A percentile compares a stretch with the other conserved stretches of the same genome.
phyloP scores from a whole-genome alignment of 2,113 vertebrate genomes.

The Thalassoma bifasciatum region DNA sequence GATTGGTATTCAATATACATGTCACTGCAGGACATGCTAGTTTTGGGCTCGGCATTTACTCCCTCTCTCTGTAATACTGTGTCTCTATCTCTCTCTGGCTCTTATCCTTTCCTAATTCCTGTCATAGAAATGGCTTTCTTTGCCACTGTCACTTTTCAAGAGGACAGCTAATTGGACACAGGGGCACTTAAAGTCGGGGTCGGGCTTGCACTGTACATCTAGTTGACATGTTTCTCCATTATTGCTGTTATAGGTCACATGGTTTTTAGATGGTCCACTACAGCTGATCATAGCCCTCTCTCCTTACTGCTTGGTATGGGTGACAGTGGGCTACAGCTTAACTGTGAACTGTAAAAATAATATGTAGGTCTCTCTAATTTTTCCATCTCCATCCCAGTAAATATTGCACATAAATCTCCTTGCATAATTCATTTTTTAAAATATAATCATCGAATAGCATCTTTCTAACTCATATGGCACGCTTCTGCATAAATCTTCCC shows the following conservation, averaged over 20 bases:
- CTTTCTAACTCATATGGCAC: slow-evolving; percentile 31
- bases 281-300: slow-evolving; percentile 24
- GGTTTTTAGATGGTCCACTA: slow-evolving; percentile 8
- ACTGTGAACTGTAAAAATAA: not conserved
- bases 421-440: slow-evolving; percentile 21
- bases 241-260: slow-evolving; percentile 26
- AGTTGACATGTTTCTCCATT: slow-evolving; percentile 39
- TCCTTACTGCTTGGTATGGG: slow-evolving; percentile 12
- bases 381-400: not conserved
- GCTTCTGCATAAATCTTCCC: slow-evolving; percentile 18
- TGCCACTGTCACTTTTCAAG: slow-evolving; percentile 40
- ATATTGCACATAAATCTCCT: not conserved
- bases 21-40: slow-evolving; percentile 91
- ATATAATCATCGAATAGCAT: slow-evolving; percentile 25
- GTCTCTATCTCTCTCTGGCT: slow-evolving; percentile 35
- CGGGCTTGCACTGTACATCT: slow-evolving; percentile 23
- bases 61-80: slow-evolving; percentile 20
- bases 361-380: slow-evolving; percentile 20
- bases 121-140: slow-evolving; percentile 42
- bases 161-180: slow-evolving; percentile 61
- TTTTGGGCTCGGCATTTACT: slow-evolving; percentile 56
- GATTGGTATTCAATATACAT: slow-evolving; percentile 97
- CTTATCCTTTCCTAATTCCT: slow-evolving; percentile 48
- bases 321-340: slow-evolving; percentile 17
- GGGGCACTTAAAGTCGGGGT: slow-evolving; percentile 43